Evolutionary conservation across 64 coral and sea anemone species (phyloP), one percentile per base, ranked within the genome.

Genomic region (Actinia tenebrosa): DNA sequence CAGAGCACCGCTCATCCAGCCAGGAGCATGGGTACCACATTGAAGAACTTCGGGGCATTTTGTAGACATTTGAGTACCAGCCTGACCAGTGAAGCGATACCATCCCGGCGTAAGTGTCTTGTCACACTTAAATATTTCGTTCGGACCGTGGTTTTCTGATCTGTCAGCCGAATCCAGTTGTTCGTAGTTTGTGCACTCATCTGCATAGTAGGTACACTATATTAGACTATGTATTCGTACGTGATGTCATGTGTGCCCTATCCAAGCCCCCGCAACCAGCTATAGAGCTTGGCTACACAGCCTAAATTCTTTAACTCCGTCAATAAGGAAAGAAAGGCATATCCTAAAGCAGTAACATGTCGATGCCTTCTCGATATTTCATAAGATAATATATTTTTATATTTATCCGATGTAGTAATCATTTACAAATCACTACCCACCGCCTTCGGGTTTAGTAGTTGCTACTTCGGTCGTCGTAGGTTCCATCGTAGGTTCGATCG

Each of bases 1-100:
- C 64, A 86, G 91, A 23, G 85, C 84, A 64, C 87, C 91, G 59
- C 83, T 85, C 53, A 92, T 53, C 91, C 91, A 92, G 11, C 91
- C 91, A 16, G 91, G 78, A 30, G 91, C 66, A 22, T 88, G 86
- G 10, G 91, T 89, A 71, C 91, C 91, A 53, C 91, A 92, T 22
- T 92, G 91, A 27, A 88, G 53, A 50, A 55, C 60, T 0, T 75
- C 60, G 8, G 88, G 80, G 54, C 91, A 92, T 3, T 47, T 44
- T 16, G 91, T 92, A 42, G 91, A 50, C 80, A 92, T 92, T 1
- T 84, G 56, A 61, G 79, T 62, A 20, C 91, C 91, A 9, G 91
- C 91, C 5, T 56, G 2, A 1, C 80, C 91, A 26, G 44, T 78
- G 18, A 92, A 85, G 78, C 91, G 84, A 79, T 84, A 89, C 91